Percentiles rank a stretch among this genome's conserved stretches.
Conservation (phyloP, 2,888 invertebrate species). For the Melanostoma scalare region DNA sequence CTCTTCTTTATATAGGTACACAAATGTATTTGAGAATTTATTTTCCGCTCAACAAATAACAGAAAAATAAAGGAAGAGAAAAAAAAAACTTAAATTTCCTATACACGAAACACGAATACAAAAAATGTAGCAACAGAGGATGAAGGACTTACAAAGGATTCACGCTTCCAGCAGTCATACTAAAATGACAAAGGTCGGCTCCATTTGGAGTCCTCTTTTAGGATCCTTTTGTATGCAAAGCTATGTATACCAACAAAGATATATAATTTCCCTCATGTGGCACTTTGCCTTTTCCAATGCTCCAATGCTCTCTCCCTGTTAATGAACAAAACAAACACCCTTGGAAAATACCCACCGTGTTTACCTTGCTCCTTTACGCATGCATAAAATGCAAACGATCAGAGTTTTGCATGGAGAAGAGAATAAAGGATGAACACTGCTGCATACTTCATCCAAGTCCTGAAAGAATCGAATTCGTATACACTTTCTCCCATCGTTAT, state of each 20-base stretch:
- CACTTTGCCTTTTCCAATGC: slow-evolving; percentile 44
- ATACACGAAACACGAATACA: neutral
- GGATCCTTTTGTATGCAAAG: neutral
- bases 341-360: slow-evolving; percentile 35
- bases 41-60: slow-evolving; percentile 47
- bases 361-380: slow-evolving; percentile 50
- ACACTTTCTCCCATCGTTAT: slow-evolving; percentile 61
- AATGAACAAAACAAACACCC: slow-evolving; percentile 68
- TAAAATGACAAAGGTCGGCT: slow-evolving; percentile 58
- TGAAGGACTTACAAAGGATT: slow-evolving; percentile 22
- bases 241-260: neutral
- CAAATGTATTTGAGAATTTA: neutral
- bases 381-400: slow-evolving; percentile 58
- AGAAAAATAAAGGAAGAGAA: no score
- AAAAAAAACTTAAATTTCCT: slow-evolving; percentile 56
- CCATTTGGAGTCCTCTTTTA: slow-evolving; percentile 36
- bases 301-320: slow-evolving; percentile 42
- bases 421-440: slow-evolving; percentile 42
- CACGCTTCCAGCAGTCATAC: slow-evolving; percentile 2
- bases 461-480: slow-evolving; percentile 59
- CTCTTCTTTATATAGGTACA: no score
- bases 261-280: slow-evolving; percentile 24
- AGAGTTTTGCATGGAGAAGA: slow-evolving; percentile 8
- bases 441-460: slow-evolving; percentile 18
- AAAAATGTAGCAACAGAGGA: slow-evolving; percentile 10